Conservation (phyloP, 2,113 vertebrate genomes). For the Odocoileus virginianus region DNA sequence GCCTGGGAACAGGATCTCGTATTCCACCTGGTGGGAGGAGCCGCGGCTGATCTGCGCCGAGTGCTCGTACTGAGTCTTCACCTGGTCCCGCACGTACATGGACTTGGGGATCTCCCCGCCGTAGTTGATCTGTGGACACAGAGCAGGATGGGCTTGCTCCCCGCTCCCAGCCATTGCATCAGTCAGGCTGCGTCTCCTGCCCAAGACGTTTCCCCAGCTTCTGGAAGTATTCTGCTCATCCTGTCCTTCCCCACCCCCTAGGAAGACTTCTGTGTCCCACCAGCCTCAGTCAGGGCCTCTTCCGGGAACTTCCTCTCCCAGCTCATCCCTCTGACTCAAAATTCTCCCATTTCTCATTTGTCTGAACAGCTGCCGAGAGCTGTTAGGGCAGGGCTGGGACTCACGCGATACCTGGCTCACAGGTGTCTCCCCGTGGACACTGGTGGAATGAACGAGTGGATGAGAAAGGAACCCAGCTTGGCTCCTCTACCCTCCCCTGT, state of each 20-base stretch:
- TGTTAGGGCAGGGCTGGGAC: background rate
- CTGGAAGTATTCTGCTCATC: background rate
- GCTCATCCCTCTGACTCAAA: background rate
- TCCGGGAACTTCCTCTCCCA: background rate
- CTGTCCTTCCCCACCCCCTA: fast-evolving
- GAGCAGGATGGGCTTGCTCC: background rate
- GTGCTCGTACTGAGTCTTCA: constrained; percentile 90
- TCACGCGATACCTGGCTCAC: background rate
- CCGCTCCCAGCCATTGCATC: background rate
- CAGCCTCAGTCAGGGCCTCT: background rate
- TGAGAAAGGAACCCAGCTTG: background rate
- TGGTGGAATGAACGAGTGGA: background rate
- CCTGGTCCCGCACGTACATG: constrained; percentile 91
- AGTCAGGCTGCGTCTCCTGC: background rate
- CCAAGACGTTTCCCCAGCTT: background rate
- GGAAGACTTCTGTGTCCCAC: background rate
- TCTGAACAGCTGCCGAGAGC: background rate
- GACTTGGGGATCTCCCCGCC: constrained; percentile 88
- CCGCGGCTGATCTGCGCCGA: constrained; percentile 85
- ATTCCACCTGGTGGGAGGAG: constrained; percentile 92
- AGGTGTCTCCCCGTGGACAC: background rate
- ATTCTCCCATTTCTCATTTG: background rate
- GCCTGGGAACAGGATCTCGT: constrained; percentile 92
- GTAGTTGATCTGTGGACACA: constrained; percentile 85
- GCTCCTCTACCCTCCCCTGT: background rate